Conservation (phyloP, 2,797 vertebrate species). For the Acrossocheilus fasciatus region DNA sequence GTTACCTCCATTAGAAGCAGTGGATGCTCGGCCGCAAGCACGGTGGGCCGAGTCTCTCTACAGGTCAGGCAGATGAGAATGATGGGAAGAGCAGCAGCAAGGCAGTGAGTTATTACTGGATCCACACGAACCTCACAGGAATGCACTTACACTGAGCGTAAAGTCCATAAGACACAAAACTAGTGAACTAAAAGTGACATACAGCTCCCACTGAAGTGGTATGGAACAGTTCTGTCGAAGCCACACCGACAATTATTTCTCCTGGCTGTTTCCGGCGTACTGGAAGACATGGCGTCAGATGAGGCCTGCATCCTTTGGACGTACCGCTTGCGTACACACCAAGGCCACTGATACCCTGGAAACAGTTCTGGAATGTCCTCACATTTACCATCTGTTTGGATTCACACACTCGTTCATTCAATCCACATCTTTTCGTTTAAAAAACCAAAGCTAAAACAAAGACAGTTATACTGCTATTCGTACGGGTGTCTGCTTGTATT, state of each 20-base stretch:
- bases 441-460: conserved; percentile 64
- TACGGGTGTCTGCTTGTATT: conserved; percentile 76
- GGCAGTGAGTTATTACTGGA: conserved; percentile 72
- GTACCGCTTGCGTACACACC: conserved; percentile 60
- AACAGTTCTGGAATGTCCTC: conserved; percentile 75
- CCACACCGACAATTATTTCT: conserved; percentile 63
- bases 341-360: conserved; percentile 77
- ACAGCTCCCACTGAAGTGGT: conserved; percentile 69
- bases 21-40: conserved; percentile 58
- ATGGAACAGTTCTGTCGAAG: conserved; percentile 70
- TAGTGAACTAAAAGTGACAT: conserved; percentile 52
- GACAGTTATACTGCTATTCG: conserved; percentile 78
- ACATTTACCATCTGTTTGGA: conserved; percentile 69
- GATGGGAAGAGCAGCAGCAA: conserved; percentile 77
- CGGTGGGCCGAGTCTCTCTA: conserved; percentile 59
- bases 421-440: conserved; percentile 66
- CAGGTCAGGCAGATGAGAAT: conserved; percentile 65
- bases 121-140: conserved; percentile 54
- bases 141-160: conserved; percentile 62
- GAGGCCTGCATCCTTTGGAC: conserved; percentile 37
- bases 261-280: conserved; percentile 40
- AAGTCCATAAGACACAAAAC: conserved; percentile 57
- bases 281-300: conserved; percentile 56
- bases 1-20: conserved; percentile 73
- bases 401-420: conserved; percentile 65